These are phyloP conservation scores for Cataglyphis livida DNA, from an alignment of 2,888 invertebrate genomes.

Conservation along the genomic window DNA sequence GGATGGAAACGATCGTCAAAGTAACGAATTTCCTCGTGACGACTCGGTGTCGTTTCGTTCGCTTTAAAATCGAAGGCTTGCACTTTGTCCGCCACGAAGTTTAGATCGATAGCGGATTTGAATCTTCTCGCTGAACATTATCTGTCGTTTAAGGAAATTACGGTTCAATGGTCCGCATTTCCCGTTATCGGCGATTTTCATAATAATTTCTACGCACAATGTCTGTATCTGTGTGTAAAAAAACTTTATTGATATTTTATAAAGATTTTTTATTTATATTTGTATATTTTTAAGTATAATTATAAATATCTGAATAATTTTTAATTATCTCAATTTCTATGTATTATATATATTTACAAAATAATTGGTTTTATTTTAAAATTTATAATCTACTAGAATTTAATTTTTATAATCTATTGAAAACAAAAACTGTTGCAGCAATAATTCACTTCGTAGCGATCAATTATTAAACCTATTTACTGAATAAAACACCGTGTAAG, in stretches of 20 bases:
- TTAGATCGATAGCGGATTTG: constrained; percentile 47
- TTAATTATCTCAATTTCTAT: neutral
- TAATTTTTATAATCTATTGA: neutral
- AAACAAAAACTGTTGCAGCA: neutral
- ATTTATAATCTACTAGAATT: neutral
- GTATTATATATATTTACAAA: neutral
- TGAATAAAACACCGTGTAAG: neutral
- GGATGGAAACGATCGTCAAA: constrained; percentile 62
- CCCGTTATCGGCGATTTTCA: constrained; percentile 15
- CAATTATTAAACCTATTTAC: constrained; percentile 3
- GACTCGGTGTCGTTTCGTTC: constrained; percentile 47
- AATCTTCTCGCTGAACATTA: constrained; percentile 35
- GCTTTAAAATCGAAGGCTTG: constrained; percentile 4
- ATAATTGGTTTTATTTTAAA: neutral
- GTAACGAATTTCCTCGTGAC: constrained; percentile 64
- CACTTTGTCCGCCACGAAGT: constrained; percentile 38
- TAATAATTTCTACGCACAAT: neutral
- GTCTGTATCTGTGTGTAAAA: neutral
- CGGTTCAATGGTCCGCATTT: constrained; percentile 20
- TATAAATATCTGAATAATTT: constrained; percentile 3
- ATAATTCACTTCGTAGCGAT: neutral
- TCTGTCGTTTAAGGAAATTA: constrained; percentile 44
- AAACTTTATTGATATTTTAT: neutral
- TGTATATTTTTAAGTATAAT: neutral
- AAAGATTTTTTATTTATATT: constrained; percentile 12